These are phyloP conservation scores for Sturmia bella DNA, from an alignment of 2,888 invertebrate genomes.

Conservation along the genomic window DNA sequence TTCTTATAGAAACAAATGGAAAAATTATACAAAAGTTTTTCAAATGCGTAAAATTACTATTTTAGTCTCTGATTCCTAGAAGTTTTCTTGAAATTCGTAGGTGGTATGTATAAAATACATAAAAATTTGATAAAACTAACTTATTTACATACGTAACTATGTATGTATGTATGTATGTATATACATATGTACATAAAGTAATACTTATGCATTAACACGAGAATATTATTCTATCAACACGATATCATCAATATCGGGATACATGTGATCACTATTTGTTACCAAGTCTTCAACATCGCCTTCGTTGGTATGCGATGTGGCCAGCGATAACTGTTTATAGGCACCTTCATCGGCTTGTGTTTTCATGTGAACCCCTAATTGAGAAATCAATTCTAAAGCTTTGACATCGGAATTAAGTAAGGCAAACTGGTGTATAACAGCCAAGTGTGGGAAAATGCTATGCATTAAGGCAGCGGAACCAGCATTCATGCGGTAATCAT, in stretches of 20 bases:
- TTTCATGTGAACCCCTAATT: slow-evolving; percentile 78
- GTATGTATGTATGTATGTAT: background rate
- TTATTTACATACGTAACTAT: slow-evolving; percentile 22
- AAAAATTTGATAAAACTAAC: slow-evolving; percentile 28
- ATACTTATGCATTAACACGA: slow-evolving; percentile 25
- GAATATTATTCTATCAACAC: slow-evolving; percentile 74
- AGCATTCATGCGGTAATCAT: slow-evolving; percentile 60
- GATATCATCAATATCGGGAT: slow-evolving; percentile 78
- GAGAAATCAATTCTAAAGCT: slow-evolving; percentile 77
- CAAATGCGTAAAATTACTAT: too few species aligned
- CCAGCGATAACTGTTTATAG: slow-evolving; percentile 74
- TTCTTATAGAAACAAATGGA: too few species aligned
- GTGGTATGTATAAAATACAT: background rate
- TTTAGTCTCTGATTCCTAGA: too few species aligned
- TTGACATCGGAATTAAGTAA: slow-evolving; percentile 77
- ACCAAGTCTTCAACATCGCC: slow-evolving; percentile 55
- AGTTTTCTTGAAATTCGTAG: too few species aligned
- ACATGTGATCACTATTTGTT: slow-evolving; percentile 73
- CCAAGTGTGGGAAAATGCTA: slow-evolving; percentile 78
- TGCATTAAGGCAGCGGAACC: slow-evolving; percentile 72
- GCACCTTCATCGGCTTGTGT: slow-evolving; percentile 77
- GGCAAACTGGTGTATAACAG: slow-evolving; percentile 79
- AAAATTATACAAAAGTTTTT: too few species aligned
- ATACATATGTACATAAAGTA: slow-evolving; percentile 11
- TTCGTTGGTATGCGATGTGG: slow-evolving; percentile 51